phyloP scores from a whole-genome alignment of 2,888 invertebrate species.

The Trisateles emortualis region DNA sequence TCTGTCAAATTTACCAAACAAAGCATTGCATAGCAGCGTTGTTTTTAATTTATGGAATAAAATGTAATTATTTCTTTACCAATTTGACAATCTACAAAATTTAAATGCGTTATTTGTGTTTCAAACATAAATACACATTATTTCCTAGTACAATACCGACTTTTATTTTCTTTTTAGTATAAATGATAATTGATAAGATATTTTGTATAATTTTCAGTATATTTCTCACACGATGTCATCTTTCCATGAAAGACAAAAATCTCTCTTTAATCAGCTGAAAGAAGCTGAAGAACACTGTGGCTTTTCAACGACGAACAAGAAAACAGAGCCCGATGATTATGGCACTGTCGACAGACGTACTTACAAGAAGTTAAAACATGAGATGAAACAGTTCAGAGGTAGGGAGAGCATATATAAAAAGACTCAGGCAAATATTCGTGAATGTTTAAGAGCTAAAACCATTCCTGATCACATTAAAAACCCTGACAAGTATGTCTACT shows the following conservation, averaged over 20 bases:
- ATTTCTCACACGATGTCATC: constrained; percentile 67
- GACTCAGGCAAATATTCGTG: constrained; percentile 88
- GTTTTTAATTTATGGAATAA: too few relatives aligned
- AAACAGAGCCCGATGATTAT: constrained; percentile 61
- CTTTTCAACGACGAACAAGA: constrained; percentile 72
- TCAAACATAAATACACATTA: too few relatives aligned
- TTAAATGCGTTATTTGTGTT: too few relatives aligned
- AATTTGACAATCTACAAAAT: too few relatives aligned
- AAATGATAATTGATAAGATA: neutral
- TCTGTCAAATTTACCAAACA: constrained; percentile 1
- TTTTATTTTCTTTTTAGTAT: too few relatives aligned
- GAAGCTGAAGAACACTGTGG: constrained; percentile 87
- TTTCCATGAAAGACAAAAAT: constrained; percentile 88
- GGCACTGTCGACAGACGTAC: constrained; percentile 68
- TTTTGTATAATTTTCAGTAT: constrained; percentile 16
- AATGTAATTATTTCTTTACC: too few relatives aligned
- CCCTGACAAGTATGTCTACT: constrained; percentile 94
- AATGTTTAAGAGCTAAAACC: constrained; percentile 82
- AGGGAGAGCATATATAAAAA: constrained; percentile 93
- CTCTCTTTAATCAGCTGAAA: constrained; percentile 90
- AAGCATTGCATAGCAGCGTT: too few relatives aligned
- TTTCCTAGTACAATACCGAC: too few relatives aligned
- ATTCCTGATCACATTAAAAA: constrained; percentile 87
- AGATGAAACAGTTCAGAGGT: constrained; percentile 89
- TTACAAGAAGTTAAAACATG: constrained; percentile 75